phyloP scores from a whole-genome alignment of 2,797 vertebrate species.

The Anabacerthia variegaticeps region DNA sequence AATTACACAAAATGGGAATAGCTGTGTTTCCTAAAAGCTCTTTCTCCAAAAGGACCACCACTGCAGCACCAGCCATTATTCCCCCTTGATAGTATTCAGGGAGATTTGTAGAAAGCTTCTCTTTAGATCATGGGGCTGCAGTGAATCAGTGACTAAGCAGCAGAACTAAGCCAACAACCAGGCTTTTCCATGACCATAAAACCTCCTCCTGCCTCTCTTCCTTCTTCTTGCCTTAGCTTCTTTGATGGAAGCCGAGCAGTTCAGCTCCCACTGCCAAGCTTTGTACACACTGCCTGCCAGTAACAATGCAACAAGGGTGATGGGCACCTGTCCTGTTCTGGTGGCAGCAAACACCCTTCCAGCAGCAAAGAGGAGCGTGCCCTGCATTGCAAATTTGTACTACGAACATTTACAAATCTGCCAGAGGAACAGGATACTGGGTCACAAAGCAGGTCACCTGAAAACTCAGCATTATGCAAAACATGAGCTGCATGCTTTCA shows the following conservation, averaged over 20 bases:
- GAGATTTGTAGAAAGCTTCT: neutral
- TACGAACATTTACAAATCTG: neutral
- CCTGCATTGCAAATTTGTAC: neutral
- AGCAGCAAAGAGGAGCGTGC: neutral
- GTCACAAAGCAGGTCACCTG: constrained; percentile 64
- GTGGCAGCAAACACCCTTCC: neutral
- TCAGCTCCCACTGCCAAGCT: neutral
- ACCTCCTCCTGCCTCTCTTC: neutral
- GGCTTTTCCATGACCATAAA: neutral
- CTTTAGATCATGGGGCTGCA: neutral
- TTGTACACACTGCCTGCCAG: neutral
- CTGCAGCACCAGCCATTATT: neutral
- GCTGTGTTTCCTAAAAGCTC: neutral
- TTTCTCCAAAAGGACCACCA: neutral
- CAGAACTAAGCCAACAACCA: neutral
- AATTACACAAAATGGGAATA: neutral
- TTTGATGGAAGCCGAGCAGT: neutral
- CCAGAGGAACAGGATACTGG: constrained; percentile 6
- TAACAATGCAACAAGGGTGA: neutral
- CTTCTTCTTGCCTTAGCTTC: neutral
- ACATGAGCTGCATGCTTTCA: neutral
- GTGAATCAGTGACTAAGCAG: neutral
- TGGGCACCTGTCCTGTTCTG: neutral
- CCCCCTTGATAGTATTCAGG: neutral
- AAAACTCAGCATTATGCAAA: constrained; percentile 72